Base-by-base conservation (phyloP, 2,888 invertebrate genomes). In the Papilio protenor region DNA sequence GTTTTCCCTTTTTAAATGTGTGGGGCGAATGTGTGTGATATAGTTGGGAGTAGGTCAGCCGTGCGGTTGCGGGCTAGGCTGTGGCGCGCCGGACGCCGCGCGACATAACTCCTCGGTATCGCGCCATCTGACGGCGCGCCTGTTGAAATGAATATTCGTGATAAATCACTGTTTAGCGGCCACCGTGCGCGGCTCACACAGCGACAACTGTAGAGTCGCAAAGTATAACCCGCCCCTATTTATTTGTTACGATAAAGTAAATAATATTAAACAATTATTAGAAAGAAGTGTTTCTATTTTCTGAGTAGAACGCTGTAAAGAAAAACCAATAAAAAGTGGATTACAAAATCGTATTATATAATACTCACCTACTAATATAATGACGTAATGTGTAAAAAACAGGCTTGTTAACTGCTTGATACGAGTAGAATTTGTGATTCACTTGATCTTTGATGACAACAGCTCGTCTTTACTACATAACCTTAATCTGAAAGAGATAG, bases 121-220 rank as follows among this genome's bases (percentile, higher is more conserved):
- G 85, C 83, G 83, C 90, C 88, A 93, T 93, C 93, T 90, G 93
- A 92, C 93, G 91, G 89, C 87, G 85, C 87, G 89, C 87, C 90
- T 92, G 92, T 92, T 92, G 91, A 93, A 94, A 93, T 93, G 92
- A 93, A 93, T 92, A 93, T 93, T 93, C 91, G 89, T 90, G 89
- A 93, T 93, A 93, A 92, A 93, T 93, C 93, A 92, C 89, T 89
- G 90, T 91, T 90, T 88, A 89, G 90, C 90, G 90, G 93, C 92
- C 91, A 91, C 91, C 87, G 92, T 88, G 88, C 87, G 84, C 84
- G 84, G 81, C 78, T 75, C 82, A 61, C 69, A 82, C 80, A 82
- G 6, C 2, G 80, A 8, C 8, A 3, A 27, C 79, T 27, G 59
- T 86, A 74, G 87, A 88, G 87, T 75, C 77, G 84, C 77, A 3